Base-by-base conservation (phyloP, 1,140 invertebrate genomes). In the Rhyacophila brunnea region DNA sequence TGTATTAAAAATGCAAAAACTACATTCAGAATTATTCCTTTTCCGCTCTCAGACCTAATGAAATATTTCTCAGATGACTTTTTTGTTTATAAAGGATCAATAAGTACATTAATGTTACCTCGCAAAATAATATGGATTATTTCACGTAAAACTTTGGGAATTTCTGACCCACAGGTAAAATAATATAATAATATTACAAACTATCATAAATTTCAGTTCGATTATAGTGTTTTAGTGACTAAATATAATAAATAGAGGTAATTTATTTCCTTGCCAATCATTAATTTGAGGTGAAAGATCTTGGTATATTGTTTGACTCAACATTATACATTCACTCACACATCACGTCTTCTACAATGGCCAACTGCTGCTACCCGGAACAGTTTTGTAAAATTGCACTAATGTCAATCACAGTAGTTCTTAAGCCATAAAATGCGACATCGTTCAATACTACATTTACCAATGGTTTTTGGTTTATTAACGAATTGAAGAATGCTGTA, bases 81-180 rank as follows among this genome's bases (percentile, higher is more conserved):
- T 34, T 60, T 55, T 35, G 11, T 54, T 1, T 60, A 60, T 42
- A 15, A 44, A 2, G 58, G 52, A 18, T 17, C 15, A 6, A 55
- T 60, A 20, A 17, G 34, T 15, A 42, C 35, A 4, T 3, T 19
- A 13, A 18, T 13, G 5, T 36, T 19, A 5, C 47, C 9, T 6
- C 14, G 35, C 9, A 2, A 14, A 6, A 46, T 44, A 15, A 48
- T 48, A 7, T 60, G 58, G 58, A 19, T 60, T 9, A 5, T 60
- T 18, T 40, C 48, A 5, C 38, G 58, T 28, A 15, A 55, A 14
- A 36, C 51, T 3, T 18, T 60, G 3, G 40, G 51, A 13, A 49
- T 60, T 42, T 60, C 58, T 7, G 35, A 49, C 17, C 18, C 13
- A 13, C 58, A 60, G 38, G 58, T 60, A 43, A 38, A 13, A 19